phyloP scores from a whole-genome alignment of 2,113 vertebrate species.

The Hippocampus comes region DNA sequence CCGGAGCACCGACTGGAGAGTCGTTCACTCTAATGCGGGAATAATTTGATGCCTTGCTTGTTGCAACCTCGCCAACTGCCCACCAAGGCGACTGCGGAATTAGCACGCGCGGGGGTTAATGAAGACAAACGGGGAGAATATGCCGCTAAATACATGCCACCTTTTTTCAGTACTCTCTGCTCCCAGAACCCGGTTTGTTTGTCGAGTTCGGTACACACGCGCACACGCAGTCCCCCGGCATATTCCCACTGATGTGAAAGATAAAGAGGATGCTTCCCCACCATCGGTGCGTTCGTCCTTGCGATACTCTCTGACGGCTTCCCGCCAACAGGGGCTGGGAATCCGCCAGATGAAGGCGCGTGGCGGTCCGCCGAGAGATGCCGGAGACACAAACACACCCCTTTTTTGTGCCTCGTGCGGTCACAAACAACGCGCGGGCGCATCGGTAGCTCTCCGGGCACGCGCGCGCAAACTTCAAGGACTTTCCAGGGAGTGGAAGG shows the following conservation, averaged over 20 bases:
- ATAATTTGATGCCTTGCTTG: slow-evolving; percentile 37
- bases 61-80: background rate
- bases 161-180: slow-evolving; percentile 40
- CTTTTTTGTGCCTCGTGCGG: slow-evolving; percentile 28
- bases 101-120: slow-evolving; percentile 61
- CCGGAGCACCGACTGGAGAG: slow-evolving; percentile 47
- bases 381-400: slow-evolving; percentile 48
- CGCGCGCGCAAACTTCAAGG: slow-evolving; percentile 53
- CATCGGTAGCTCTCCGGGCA: slow-evolving; percentile 3
- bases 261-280: slow-evolving; percentile 74
- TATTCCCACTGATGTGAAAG: slow-evolving; percentile 75
- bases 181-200: slow-evolving; percentile 29
- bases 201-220: slow-evolving; percentile 32
- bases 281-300: slow-evolving; percentile 70
- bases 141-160: slow-evolving; percentile 30
- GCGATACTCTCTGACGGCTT: slow-evolving; percentile 63
- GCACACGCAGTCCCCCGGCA: slow-evolving; percentile 41
- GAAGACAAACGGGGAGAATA: slow-evolving; percentile 20
- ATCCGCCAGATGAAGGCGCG: slow-evolving; percentile 62
- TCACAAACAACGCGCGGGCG: slow-evolving; percentile 46
- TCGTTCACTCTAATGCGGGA: slow-evolving; percentile 52
- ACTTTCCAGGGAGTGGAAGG: slow-evolving; percentile 43
- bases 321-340: slow-evolving; percentile 64
- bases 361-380: slow-evolving; percentile 61
- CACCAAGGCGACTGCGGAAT: slow-evolving; percentile 37